Base-by-base conservation (phyloP, 2,797 vertebrate species). In the Rhynchonycteris naso region DNA sequence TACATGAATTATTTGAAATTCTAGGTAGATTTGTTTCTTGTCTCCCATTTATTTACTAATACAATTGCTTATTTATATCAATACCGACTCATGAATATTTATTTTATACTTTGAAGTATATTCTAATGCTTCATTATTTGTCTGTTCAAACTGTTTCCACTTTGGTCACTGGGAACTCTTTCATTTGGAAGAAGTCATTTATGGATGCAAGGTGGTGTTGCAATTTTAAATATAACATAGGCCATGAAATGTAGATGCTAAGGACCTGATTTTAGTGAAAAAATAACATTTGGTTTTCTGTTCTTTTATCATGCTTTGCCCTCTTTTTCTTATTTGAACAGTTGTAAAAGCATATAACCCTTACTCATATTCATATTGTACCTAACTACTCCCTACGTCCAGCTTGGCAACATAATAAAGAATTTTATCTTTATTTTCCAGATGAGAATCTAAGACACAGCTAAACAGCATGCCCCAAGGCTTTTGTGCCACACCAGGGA, bases 381-480 rank as follows among this genome's bases (percentile, higher is more conserved):
- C 82, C 50, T 92, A 90, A 84, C 69, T 78, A 74, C 61, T 68
- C 38, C n/a, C n/a, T 56, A 90, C 33, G 54, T 74, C 74, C 84
- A 86, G 66, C 22, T 22, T 68, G 68, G 47, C 18, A 95, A 66
- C 35, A 85, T 83, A 93, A 78, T 59, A 61, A 94, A 84, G n/a
- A 18, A 47, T 90, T 65, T 92, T 89, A 81, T 91, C 82, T 91
- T 72, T 80, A 2, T 90, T 94, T 96, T 81, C 75, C 69, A 80
- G 61, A 93, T 84, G 92, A 95, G 79, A 88, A 95, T 38, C 79
- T 90, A 83, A 94, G 89, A 95, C 72, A 80, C 14, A 13, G 22
- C 63, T 91, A 59, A 84, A 87, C 50, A 76, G 43, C 18, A 58
- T 10, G 84, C 68, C 59, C 63, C 12, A 18, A 87, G 69, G 80